phyloP scores from a whole-genome alignment of 2,113 vertebrate species.

The Tetrao urogallus region DNA sequence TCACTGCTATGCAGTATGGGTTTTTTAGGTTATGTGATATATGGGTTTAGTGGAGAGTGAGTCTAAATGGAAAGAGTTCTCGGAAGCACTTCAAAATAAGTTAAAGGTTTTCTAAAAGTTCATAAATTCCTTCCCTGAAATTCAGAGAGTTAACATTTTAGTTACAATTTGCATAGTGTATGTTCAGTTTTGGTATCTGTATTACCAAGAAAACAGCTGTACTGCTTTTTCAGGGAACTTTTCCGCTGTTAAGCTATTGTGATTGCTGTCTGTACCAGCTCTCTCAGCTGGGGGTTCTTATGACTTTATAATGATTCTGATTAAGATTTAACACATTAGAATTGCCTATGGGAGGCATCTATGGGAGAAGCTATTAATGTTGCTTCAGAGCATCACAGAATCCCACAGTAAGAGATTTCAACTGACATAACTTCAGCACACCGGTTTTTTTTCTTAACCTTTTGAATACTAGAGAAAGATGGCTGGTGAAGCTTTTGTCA shows the following conservation, averaged over 20 bases:
- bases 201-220: neutral
- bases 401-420: neutral
- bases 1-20: neutral
- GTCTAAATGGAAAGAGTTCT: neutral
- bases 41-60: neutral
- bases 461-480: neutral
- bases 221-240: neutral
- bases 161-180: neutral
- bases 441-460: neutral
- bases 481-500: neutral
- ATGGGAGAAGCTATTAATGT: neutral
- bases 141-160: neutral
- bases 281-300: neutral
- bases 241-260: accelerated
- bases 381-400: neutral
- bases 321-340: neutral
- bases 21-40: neutral
- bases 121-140: neutral
- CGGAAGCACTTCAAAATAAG: neutral
- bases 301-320: neutral
- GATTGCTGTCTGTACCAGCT: neutral
- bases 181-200: neutral
- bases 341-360: neutral
- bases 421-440: neutral
- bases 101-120: neutral